Conservation (phyloP, 2,113 vertebrate species). For the Origma solitaria region DNA sequence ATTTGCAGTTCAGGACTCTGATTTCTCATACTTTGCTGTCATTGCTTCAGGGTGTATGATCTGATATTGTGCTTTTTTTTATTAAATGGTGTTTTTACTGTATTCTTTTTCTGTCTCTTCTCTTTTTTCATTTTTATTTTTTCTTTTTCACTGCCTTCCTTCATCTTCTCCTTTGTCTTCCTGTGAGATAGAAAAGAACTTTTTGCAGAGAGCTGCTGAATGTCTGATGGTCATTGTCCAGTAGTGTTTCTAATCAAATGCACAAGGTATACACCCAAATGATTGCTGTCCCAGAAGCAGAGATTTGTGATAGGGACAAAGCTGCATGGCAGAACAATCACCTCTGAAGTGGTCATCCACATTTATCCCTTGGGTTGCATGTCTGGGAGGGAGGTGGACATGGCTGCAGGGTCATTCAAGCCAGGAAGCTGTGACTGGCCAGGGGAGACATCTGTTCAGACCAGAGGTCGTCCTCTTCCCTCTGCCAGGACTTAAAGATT, state of each 20-base stretch:
- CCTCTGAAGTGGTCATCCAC: background rate
- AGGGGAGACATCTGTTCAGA: background rate
- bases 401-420: background rate
- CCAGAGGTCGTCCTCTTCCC: background rate
- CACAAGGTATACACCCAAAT: background rate
- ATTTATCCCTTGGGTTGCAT: background rate
- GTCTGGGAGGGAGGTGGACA: background rate
- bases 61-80: background rate
- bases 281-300: background rate
- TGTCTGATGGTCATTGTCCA: background rate
- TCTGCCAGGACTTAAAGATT: background rate
- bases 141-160: rapidly evolving
- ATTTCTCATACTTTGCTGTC: background rate
- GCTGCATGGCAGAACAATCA: background rate
- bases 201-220: background rate
- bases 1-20: background rate
- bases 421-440: background rate
- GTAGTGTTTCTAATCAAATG: background rate
- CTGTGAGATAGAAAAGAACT: background rate
- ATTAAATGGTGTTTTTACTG: background rate
- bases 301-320: background rate
- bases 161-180: background rate
- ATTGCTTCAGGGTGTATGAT: background rate
- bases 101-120: background rate
- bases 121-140: background rate